These are phyloP conservation scores for chimpanzee (Pan troglodytes) DNA, from an alignment of 2,113 vertebrate species.

Conservation along the genomic window DNA sequence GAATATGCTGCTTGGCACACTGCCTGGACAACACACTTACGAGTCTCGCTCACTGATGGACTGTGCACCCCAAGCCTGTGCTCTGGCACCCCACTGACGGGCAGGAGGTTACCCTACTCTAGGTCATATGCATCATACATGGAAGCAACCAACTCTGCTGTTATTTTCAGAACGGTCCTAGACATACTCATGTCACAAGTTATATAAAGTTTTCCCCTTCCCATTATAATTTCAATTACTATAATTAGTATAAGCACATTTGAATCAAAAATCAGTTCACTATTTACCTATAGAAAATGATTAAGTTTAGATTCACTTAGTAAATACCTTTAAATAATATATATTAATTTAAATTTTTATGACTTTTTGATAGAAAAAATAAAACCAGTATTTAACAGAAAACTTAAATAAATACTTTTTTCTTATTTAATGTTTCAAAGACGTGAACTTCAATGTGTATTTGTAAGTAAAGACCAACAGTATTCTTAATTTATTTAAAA, in stretches of 20 bases:
- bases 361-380: not conserved
- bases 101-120: not conserved
- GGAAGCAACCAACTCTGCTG: not conserved
- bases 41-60: not conserved
- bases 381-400: constrained; percentile 35
- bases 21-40: not conserved
- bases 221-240: not conserved
- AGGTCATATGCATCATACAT: not conserved
- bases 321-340: not conserved
- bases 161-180: not conserved
- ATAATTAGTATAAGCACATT: not conserved
- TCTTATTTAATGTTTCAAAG: not conserved
- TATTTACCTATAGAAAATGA: not conserved
- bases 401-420: not conserved
- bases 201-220: not conserved
- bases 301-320: constrained; percentile 5
- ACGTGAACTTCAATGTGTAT: not conserved
- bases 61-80: no score
- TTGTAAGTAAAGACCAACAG: not conserved
- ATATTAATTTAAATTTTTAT: not conserved
- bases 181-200: not conserved
- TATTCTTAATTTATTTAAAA: constrained; percentile 28
- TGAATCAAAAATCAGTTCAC: not conserved
- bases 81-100: not conserved
- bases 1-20: no score